Evolutionary conservation across 2,113 vertebrate genomes (phyloP).

Genomic region (Tympanuchus pallidicinctus): DNA sequence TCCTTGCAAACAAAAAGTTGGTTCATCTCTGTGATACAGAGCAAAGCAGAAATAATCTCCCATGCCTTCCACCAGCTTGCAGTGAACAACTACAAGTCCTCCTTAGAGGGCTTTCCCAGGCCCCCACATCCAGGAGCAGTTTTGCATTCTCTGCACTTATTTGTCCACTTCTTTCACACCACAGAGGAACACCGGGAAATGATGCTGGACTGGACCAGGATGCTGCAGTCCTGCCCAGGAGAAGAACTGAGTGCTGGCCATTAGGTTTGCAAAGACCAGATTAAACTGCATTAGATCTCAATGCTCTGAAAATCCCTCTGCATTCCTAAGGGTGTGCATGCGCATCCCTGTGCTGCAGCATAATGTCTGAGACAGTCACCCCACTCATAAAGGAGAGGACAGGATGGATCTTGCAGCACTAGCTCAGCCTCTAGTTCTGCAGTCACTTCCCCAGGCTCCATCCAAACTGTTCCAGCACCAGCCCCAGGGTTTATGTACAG

Average conservation of each 20-base stretch:
- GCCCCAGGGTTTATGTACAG: accelerated
- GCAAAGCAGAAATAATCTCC: neutral
- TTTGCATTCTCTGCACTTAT: neutral
- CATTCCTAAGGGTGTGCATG: neutral
- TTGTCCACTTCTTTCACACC: neutral
- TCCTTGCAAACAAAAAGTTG: neutral
- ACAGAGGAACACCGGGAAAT: neutral
- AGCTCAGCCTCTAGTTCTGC: neutral
- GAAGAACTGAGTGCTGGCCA: neutral
- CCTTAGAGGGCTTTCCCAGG: accelerated
- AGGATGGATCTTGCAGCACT: neutral
- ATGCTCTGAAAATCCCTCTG: neutral
- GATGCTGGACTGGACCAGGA: neutral
- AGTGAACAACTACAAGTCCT: accelerated
- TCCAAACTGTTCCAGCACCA: neutral
- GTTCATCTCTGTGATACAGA: neutral
- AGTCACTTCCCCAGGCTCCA: neutral
- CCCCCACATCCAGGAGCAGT: too few relatives aligned
- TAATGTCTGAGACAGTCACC: neutral
- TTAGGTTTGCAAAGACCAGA: neutral
- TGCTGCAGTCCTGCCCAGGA: neutral
- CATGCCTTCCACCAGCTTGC: neutral
- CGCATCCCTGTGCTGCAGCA: neutral
- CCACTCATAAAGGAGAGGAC: neutral
- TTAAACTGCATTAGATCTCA: neutral